These are phyloP conservation scores for Phyllotreta striolata DNA, from an alignment of 2,888 invertebrate species.

Conservation along the genomic window DNA sequence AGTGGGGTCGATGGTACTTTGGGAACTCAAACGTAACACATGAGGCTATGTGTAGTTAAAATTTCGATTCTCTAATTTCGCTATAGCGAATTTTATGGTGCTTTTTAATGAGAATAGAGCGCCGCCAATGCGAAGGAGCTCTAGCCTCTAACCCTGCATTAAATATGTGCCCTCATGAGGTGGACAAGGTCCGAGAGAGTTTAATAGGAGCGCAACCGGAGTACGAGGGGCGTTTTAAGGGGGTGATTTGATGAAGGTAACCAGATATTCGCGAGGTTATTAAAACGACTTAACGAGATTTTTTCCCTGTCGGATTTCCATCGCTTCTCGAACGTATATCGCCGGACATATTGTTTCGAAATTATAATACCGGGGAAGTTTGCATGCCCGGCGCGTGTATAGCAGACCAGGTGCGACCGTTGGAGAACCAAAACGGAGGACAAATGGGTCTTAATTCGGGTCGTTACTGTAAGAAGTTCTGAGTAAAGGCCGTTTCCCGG, in stretches of 20 bases:
- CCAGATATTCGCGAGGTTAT: slow-evolving; percentile 28
- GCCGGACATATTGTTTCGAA: neutral
- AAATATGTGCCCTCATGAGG: slow-evolving; percentile 40
- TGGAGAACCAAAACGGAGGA: neutral
- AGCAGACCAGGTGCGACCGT: neutral
- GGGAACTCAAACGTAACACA: too few relatives aligned
- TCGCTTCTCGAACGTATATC: too few relatives aligned
- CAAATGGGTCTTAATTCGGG: slow-evolving; percentile 1
- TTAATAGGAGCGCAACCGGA: slow-evolving; percentile 39
- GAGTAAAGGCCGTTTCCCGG: neutral
- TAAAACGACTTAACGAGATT: slow-evolving; percentile 28
- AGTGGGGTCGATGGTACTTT: neutral
- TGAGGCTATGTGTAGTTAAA: too few relatives aligned
- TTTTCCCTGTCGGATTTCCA: slow-evolving; percentile 5
- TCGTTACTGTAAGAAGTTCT: neutral
- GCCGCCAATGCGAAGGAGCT: slow-evolving; percentile 25
- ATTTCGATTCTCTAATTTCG: too few relatives aligned
- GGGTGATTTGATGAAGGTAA: slow-evolving; percentile 30
- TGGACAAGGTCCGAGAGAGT: slow-evolving; percentile 35
- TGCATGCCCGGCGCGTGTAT: neutral
- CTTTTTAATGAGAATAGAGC: slow-evolving; percentile 4
- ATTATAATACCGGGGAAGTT: neutral
- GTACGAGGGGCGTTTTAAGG: slow-evolving; percentile 23
- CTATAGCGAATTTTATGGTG: neutral
- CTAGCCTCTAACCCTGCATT: slow-evolving; percentile 33